These are phyloP conservation scores for Acleris laterana DNA, from an alignment of 2,888 invertebrate species.

Conservation along the genomic window DNA sequence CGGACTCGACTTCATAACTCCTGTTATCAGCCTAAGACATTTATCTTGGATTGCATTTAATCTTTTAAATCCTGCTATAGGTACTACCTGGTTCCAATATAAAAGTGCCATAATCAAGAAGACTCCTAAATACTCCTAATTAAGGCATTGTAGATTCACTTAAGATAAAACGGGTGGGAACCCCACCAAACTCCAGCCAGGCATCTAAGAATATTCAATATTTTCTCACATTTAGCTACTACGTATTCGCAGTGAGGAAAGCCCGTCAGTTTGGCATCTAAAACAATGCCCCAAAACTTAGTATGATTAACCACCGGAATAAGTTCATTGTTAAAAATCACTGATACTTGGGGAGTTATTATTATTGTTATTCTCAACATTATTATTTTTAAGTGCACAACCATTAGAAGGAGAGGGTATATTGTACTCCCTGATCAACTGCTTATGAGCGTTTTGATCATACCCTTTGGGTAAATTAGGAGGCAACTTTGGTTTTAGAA, in stretches of 20 bases:
- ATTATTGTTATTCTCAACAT: too few species aligned
- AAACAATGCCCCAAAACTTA: neutral
- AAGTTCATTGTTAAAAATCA: neutral
- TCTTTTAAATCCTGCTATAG: too few species aligned
- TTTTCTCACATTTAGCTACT: neutral
- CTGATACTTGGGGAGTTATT: neutral
- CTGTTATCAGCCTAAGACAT: too few species aligned
- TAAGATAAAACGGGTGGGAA: neutral
- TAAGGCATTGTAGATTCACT: neutral
- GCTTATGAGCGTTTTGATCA: too few species aligned
- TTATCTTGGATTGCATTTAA: too few species aligned
- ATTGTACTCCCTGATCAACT: too few species aligned
- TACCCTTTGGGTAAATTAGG: too few species aligned
- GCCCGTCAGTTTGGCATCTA: neutral
- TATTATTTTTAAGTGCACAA: too few species aligned
- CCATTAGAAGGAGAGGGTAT: too few species aligned
- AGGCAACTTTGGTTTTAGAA: neutral
- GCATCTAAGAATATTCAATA: slow-evolving; percentile 1
- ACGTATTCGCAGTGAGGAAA: neutral
- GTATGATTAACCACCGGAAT: neutral
- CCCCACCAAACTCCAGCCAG: too few species aligned
- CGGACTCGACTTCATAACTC: neutral
- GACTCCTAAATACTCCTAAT: neutral
- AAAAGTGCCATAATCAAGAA: neutral
- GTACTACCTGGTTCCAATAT: neutral